Conservation (phyloP, 2,113 vertebrate genomes). For the Dasyornis broadbenti region DNA sequence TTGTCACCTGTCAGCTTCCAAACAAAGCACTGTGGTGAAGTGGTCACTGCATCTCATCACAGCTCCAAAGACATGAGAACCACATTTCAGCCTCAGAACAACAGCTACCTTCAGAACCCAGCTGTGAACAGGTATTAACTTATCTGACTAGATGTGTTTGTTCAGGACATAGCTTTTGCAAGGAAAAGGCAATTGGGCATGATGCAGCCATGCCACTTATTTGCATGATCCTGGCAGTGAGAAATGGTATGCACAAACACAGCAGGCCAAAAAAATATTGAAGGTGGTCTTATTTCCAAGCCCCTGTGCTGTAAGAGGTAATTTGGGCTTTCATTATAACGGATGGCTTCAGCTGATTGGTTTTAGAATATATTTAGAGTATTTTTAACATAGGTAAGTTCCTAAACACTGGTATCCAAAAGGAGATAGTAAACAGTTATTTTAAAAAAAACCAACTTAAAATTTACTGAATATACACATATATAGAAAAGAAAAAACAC, state of each 20-base stretch:
- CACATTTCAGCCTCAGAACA: background rate
- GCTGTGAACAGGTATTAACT: background rate
- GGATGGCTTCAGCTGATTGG: background rate
- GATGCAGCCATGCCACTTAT: background rate
- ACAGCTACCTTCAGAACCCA: background rate
- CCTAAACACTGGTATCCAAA: background rate
- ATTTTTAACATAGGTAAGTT: background rate
- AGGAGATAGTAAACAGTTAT: background rate
- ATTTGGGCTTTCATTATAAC: background rate
- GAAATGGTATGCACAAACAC: background rate
- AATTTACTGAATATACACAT: background rate
- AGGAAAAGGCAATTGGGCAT: background rate
- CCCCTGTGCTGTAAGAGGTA: background rate
- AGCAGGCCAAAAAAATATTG: background rate
- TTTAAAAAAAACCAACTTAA: background rate
- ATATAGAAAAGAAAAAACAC: background rate
- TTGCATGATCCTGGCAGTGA: background rate
- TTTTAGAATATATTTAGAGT: background rate
- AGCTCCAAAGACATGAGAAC: background rate
- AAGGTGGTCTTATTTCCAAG: background rate
- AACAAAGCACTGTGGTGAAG: background rate
- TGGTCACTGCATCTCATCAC: rapidly evolving
- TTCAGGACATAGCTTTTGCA: background rate
- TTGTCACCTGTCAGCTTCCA: background rate
- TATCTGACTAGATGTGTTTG: background rate